Evolutionary conservation across 1,140 invertebrate genomes (phyloP).

Genomic region (Chelonus insularis): DNA sequence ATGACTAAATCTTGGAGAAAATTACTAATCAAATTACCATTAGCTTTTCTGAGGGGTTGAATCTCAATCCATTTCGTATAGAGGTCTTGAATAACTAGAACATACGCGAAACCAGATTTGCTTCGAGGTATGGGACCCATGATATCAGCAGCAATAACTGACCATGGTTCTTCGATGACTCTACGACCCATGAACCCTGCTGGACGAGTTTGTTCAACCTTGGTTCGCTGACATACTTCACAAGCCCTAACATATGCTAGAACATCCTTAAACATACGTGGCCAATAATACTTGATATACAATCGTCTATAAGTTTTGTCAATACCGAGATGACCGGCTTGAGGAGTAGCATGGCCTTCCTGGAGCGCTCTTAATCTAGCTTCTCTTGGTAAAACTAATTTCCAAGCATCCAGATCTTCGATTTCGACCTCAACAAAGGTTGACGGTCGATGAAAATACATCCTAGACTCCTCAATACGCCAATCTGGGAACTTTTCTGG

Average conservation of each 20-base stretch:
- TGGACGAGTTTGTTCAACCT: neutral
- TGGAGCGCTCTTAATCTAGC: neutral
- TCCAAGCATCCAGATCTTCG: neutral
- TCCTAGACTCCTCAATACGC: neutral
- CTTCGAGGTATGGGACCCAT: constrained; percentile 51
- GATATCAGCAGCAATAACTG: constrained; percentile 48
- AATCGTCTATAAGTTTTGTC: neutral
- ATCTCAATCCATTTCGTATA: constrained; percentile 45
- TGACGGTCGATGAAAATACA: neutral
- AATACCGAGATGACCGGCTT: constrained; percentile 1
- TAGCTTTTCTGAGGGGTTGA: constrained; percentile 35
- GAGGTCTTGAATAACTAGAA: constrained; percentile 50
- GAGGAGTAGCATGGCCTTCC: neutral
- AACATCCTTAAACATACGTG: neutral
- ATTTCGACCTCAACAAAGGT: neutral
- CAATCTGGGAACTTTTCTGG: neutral
- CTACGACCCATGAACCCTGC: neutral
- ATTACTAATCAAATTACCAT: constrained; percentile 30
- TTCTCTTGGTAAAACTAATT: neutral
- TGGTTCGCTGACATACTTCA: neutral
- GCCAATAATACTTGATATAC: neutral
- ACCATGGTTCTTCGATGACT: constrained; percentile 44
- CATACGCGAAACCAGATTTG: constrained; percentile 41
- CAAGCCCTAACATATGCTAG: neutral
- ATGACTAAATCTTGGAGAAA: constrained; percentile 40